Conservation (phyloP, 2,113 vertebrate species). For the Vireo altiloquus region DNA sequence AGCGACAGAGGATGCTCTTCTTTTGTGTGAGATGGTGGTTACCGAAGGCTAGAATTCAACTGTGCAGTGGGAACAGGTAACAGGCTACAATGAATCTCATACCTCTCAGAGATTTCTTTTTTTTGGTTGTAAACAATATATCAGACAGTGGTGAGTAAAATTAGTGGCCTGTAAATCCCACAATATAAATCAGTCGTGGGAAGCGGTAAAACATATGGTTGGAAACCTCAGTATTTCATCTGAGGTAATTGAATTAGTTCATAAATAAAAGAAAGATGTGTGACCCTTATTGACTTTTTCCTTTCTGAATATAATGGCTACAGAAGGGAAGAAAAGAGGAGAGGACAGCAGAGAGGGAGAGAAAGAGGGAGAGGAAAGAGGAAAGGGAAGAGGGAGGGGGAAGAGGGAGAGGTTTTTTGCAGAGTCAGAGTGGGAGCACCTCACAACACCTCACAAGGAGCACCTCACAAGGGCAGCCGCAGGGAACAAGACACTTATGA, state of each 20-base stretch:
- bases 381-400: background rate
- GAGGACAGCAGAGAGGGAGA: too few relatives aligned
- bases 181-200: background rate
- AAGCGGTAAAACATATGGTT: background rate
- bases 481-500: background rate
- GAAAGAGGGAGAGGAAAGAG: too few relatives aligned
- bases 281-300: background rate
- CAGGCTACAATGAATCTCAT: background rate
- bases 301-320: background rate
- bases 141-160: background rate
- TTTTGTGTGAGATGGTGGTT: background rate
- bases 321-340: too few relatives aligned
- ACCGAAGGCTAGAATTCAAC: background rate
- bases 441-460: background rate
- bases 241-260: slow-evolving; percentile 6
- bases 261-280: background rate
- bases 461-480: background rate
- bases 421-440: background rate
- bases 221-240: background rate
- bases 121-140: rapidly evolving
- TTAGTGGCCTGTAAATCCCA: background rate
- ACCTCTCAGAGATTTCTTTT: background rate
- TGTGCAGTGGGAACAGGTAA: background rate
- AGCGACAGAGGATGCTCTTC: background rate
- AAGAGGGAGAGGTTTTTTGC: background rate